Conservation (phyloP, 2,113 vertebrate species). For the Microtus ochrogaster region DNA sequence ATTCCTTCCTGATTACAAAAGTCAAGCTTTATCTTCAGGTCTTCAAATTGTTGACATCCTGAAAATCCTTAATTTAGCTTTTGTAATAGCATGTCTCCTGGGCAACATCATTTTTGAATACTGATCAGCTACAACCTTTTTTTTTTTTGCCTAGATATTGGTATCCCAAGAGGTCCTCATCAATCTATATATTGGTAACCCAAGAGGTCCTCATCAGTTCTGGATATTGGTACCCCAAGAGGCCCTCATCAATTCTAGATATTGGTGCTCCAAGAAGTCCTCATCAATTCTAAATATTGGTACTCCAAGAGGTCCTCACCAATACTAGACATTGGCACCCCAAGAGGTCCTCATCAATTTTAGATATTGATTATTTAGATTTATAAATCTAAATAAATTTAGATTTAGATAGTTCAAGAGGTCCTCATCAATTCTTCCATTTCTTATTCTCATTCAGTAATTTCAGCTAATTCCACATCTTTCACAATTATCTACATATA, state of each 20-base stretch:
- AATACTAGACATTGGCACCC: background rate
- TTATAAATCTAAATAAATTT: no score
- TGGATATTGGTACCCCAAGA: no score
- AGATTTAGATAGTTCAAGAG: no score
- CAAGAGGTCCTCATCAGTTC: no score
- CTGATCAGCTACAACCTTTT: background rate
- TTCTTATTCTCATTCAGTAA: background rate
- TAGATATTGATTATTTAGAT: no score
- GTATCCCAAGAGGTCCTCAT: no score
- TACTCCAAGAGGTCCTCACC: no score
- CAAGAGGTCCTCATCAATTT: no score
- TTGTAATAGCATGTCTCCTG: conserved; percentile 12
- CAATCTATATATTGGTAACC: background rate
- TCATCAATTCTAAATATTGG: no score
- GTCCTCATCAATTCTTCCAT: background rate
- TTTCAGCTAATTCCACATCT: background rate
- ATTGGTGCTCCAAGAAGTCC: no score
- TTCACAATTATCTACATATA: background rate
- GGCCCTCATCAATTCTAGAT: background rate
- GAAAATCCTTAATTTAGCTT: conserved; percentile 15
- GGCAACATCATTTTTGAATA: background rate
- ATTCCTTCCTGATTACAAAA: conserved; percentile 48
- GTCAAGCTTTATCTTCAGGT: background rate
- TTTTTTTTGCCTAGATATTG: background rate
- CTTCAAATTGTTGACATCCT: background rate